These are phyloP conservation scores for Upupa epops DNA, from an alignment of 2,113 vertebrate species.

Conservation along the genomic window DNA sequence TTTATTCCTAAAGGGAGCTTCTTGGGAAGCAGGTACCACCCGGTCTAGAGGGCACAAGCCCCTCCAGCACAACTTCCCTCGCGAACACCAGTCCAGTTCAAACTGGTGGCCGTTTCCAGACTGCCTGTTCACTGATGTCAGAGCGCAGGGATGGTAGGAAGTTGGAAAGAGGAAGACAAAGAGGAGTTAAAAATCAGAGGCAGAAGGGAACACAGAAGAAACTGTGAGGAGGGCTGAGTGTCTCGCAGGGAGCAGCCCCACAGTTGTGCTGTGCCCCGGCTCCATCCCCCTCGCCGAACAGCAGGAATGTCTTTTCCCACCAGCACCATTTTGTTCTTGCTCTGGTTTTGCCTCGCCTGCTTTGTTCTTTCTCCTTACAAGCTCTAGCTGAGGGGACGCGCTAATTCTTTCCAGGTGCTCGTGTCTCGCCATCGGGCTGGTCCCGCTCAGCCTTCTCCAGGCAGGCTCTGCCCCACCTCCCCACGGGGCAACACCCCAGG, in stretches of 20 bases:
- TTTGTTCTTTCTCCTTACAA: slow-evolving; percentile 45
- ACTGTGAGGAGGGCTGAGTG: neutral
- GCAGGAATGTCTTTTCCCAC: slow-evolving; percentile 39
- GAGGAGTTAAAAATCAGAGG: neutral
- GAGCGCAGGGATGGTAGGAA: neutral
- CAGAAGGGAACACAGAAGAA: neutral
- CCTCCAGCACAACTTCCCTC: neutral
- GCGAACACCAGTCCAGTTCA: neutral
- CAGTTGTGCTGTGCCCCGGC: neutral
- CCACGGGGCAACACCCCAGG: neutral
- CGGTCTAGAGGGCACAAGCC: neutral
- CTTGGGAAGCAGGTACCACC: neutral
- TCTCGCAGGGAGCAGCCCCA: neutral
- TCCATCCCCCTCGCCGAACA: slow-evolving; percentile 24
- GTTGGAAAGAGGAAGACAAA: neutral
- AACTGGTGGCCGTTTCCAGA: neutral
- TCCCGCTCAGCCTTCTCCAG: neutral
- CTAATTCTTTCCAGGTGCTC: slow-evolving; percentile 61
- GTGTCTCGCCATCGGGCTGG: neutral
- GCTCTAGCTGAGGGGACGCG: slow-evolving; percentile 2
- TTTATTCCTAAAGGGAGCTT: neutral
- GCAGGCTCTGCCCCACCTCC: neutral
- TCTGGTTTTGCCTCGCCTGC: slow-evolving; percentile 40
- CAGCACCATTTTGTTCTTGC: slow-evolving; percentile 56
- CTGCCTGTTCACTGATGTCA: neutral